Evolutionary conservation across 2,888 invertebrate species (phyloP).

Genomic region (Drosophila lacicola): DNA sequence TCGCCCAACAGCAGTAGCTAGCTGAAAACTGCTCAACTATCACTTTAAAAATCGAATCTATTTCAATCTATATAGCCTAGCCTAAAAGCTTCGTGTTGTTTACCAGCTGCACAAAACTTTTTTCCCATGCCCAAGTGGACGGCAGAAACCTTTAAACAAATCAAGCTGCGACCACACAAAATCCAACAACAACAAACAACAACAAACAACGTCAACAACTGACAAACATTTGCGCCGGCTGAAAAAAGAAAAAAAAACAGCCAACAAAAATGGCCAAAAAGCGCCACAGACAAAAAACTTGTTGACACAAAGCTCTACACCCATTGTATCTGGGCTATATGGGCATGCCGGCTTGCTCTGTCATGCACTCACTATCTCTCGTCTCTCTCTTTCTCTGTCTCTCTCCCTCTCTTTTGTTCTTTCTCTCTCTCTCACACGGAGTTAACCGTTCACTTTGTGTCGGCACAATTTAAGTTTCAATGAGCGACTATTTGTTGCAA

Average conservation of each 20-base stretch:
- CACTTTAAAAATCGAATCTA: conserved; percentile 27
- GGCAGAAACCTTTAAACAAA: conserved; percentile 70
- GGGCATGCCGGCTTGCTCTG: conserved; percentile 39
- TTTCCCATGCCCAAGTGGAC: conserved; percentile 59
- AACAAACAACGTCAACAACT: conserved; percentile 67
- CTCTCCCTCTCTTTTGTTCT: background rate
- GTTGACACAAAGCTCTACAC: conserved; percentile 74
- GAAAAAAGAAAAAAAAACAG: conserved; percentile 17
- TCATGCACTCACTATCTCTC: conserved; percentile 2
- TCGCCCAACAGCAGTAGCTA: conserved; percentile 13
- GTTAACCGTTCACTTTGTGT: conserved; percentile 67
- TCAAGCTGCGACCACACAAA: conserved; percentile 74
- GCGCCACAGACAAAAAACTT: conserved; percentile 66
- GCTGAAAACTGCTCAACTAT: conserved; percentile 11
- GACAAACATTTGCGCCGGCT: conserved; percentile 56
- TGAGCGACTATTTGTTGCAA: conserved; percentile 81
- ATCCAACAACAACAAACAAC: conserved; percentile 36
- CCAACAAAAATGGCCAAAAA: conserved; percentile 56
- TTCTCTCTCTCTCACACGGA: background rate
- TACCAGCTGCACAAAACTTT: conserved; percentile 22
- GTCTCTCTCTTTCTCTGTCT: background rate
- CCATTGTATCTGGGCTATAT: conserved; percentile 48
- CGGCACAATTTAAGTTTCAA: conserved; percentile 80
- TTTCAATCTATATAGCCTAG: conserved; percentile 4
- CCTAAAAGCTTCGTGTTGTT: background rate